phyloP scores from a whole-genome alignment of 1,140 invertebrate genomes.

The Drosophila orena region DNA sequence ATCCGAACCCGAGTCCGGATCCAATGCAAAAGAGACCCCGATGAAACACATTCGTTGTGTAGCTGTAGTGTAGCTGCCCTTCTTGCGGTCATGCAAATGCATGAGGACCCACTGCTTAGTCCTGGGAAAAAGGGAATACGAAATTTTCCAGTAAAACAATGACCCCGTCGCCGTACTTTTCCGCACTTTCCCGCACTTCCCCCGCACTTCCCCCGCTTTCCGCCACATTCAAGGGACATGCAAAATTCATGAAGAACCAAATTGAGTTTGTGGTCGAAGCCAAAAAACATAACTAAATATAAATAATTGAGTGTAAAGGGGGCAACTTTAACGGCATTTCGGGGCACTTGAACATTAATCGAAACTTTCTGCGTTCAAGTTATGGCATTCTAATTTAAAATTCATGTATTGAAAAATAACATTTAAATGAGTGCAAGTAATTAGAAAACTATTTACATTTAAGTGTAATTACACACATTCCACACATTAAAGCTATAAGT shows the following conservation, averaged over 20 bases:
- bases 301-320: conserved; percentile 35
- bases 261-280: conserved; percentile 50
- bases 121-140: conserved; percentile 22
- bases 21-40: conserved; percentile 9
- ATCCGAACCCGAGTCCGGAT: neutral
- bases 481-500: neutral
- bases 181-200: neutral
- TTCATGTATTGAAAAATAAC: neutral
- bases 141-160: conserved; percentile 33
- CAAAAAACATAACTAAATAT: conserved; percentile 50
- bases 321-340: conserved; percentile 29
- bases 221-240: conserved; percentile 22
- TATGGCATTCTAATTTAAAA: conserved; percentile 10
- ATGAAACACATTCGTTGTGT: neutral
- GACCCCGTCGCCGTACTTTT: conserved; percentile 6
- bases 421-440: too few relatives aligned
- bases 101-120: conserved; percentile 16
- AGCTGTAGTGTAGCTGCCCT: neutral
- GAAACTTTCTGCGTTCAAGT: conserved; percentile 1
- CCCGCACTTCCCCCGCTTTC: neutral
- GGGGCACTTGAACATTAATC: conserved; percentile 34
- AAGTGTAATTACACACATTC: neutral
- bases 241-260: conserved; percentile 53
- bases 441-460: too few relatives aligned
- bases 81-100: conserved; percentile 49